Evolutionary conservation across 1,140 invertebrate genomes (phyloP), one percentile per base, ranked within the genome.

Genomic region (Drosophila tristis): DNA sequence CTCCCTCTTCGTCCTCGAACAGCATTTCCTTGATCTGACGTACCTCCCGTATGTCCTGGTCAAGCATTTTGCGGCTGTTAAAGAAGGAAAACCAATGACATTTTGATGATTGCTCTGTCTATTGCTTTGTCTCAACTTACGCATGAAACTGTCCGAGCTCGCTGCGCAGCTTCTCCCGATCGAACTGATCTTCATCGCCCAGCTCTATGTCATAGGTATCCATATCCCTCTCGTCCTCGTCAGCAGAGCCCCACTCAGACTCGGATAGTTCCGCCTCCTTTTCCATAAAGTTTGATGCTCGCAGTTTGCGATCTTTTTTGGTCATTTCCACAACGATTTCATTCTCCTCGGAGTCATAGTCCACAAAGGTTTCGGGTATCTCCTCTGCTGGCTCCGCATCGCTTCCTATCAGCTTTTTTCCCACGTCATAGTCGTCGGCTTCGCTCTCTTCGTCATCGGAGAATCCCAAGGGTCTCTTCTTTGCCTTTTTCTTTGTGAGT

Each of bases 211-310:
- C 96, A 54, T 96, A 93, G 47, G 93, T 92, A 89, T 97, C 95
- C 76, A 96, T 90, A 54, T 93, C 95, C 54, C 93, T 94, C 84
- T 97, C 96, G 80, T 96, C 95, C 90, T 97, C 96, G 79, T 96
- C 95, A 0, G 93, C 96, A 53, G 95, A 96, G 8, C 93, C 95
- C 93, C 94, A 95, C 56, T 96, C 96, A 2, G 95, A 96, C 82
- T 96, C 97, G 5, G 96, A 97, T 1, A 97, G 91, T 87, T 97
- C 96, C 0, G 97, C 97, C 92, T 97, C 97, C n/a, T 95, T 93
- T 54, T 97, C 96, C 8, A 97, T 89, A 93, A 96, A 97, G 43
- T 95, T 94, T 91, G 0, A 31, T 31, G 93, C 92, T 23, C 93
- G 92, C 47, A 93, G 90, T 61, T 92, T 92, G 11, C 93, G 92